Percentiles rank a stretch among this genome's conserved stretches.
phyloP scores from a whole-genome alignment of 2,888 invertebrate species.

The Beris morrisii region DNA sequence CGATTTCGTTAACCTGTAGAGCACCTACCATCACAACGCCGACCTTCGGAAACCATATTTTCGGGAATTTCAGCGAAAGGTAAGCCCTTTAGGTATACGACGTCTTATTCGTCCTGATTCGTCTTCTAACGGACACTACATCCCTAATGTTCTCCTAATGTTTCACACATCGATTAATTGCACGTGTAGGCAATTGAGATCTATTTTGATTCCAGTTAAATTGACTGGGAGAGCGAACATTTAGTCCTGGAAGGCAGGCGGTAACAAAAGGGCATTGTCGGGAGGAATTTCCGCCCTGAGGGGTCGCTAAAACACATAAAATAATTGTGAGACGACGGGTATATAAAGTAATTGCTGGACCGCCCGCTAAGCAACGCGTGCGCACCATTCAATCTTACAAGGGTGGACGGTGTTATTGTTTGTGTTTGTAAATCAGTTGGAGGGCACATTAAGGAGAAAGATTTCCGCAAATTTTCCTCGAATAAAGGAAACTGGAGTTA shows the following conservation, averaged over 20 bases:
- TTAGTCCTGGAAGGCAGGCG: constrained; percentile 32
- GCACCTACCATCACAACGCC: constrained; percentile 60
- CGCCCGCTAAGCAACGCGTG: constrained; percentile 43
- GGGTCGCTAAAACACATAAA: constrained; percentile 21
- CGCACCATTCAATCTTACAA: constrained; percentile 37
- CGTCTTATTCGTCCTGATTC: neutral
- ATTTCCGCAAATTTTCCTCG: constrained; percentile 30
- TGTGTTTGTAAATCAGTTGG: constrained; percentile 20
- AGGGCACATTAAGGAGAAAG: constrained; percentile 25
- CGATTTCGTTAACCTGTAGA: constrained; percentile 51
- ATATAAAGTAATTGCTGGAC: constrained; percentile 44
- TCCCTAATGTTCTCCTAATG: constrained; percentile 13
- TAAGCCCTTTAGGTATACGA: constrained; percentile 48
- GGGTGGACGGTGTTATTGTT: constrained; percentile 24
- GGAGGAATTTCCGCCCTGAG: neutral
- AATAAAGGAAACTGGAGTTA: constrained; percentile 13
- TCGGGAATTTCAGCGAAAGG: constrained; percentile 64
- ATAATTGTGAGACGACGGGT: constrained; percentile 26
- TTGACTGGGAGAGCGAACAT: constrained; percentile 36
- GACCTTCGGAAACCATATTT: constrained; percentile 67
- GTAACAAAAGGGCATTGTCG: constrained; percentile 41
- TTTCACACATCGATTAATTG: constrained; percentile 41
- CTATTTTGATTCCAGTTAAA: constrained; percentile 40
- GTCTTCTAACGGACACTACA: neutral
- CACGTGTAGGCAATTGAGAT: constrained; percentile 47